phyloP scores from a whole-genome alignment of 2,797 vertebrate species.

The Sebastiscus albofasciatus region DNA sequence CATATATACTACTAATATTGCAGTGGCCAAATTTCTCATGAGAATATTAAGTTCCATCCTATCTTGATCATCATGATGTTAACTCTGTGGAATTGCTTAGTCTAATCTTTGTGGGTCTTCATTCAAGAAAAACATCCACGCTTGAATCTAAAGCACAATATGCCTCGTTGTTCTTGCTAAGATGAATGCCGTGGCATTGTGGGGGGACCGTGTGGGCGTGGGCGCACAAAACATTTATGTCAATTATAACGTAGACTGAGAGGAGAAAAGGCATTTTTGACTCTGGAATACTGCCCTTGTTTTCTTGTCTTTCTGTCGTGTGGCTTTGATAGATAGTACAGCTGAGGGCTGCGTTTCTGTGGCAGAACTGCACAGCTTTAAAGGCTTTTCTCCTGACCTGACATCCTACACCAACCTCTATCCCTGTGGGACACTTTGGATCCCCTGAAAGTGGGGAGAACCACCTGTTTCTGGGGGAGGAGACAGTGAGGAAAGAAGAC shows the following conservation, averaged over 20 bases:
- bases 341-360: conserved; percentile 47
- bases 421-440: conserved; percentile 48
- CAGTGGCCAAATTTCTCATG: not conserved
- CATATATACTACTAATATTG: not conserved
- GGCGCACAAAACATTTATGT: conserved; percentile 63
- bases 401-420: conserved; percentile 50
- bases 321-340: conserved; percentile 36
- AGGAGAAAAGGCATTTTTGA: conserved; percentile 51
- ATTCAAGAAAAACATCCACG: conserved; percentile 49
- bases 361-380: conserved; percentile 8
- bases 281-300: conserved; percentile 50
- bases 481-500: conserved; percentile 9
- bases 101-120: conserved; percentile 41
- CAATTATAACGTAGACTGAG: conserved; percentile 63
- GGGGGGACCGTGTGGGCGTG: conserved; percentile 63
- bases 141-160: conserved; percentile 60
- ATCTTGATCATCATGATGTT: conserved; percentile 19
- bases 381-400: conserved; percentile 43
- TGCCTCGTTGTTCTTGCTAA: conserved; percentile 65
- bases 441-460: conserved; percentile 30
- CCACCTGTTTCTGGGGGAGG: conserved; percentile 70
- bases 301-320: conserved; percentile 41
- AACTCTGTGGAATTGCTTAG: conserved; percentile 18
- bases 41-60: not conserved
- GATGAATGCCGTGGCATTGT: conserved; percentile 72